Percentiles rank a stretch among this genome's conserved stretches.
phyloP scores from a whole-genome alignment of 2,113 vertebrate genomes.

The Numenius arquata region DNA sequence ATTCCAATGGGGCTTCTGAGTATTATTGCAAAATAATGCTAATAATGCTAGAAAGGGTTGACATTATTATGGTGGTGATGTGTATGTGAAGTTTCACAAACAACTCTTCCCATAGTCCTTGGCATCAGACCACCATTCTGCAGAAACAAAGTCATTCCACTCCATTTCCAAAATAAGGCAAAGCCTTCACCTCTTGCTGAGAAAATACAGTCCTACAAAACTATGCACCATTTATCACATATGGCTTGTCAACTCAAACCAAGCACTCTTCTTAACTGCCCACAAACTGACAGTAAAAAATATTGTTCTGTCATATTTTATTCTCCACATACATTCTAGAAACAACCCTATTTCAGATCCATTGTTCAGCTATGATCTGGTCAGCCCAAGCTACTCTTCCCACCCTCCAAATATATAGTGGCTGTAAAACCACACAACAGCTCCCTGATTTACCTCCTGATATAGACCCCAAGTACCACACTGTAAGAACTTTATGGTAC shows the following conservation, averaged over 20 bases:
- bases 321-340: slow-evolving; percentile 20
- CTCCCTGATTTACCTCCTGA: not conserved
- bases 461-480: not conserved
- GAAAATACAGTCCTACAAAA: slow-evolving; percentile 26
- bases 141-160: not conserved
- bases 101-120: not conserved
- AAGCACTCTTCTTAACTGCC: slow-evolving; percentile 7
- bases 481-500: not conserved
- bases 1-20: not conserved
- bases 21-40: not conserved
- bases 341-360: slow-evolving; percentile 13
- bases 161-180: slow-evolving; percentile 24
- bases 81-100: not conserved
- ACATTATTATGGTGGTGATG: not conserved
- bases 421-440: not conserved
- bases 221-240: slow-evolving; percentile 6
- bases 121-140: slow-evolving; percentile 2
- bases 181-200: slow-evolving; percentile 38
- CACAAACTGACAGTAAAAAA: slow-evolving; percentile 46
- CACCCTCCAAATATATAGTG: not conserved
- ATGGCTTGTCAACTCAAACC: slow-evolving; percentile 2
- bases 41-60: not conserved
- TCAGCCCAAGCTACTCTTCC: not conserved
- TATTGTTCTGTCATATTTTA: slow-evolving; percentile 13
- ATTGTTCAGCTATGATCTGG: not conserved